A percentile compares a stretch with the other conserved stretches of the same genome.
Evolutionary conservation across 2,797 vertebrate genomes (phyloP).

Genomic region (Acanthopagrus latus): DNA sequence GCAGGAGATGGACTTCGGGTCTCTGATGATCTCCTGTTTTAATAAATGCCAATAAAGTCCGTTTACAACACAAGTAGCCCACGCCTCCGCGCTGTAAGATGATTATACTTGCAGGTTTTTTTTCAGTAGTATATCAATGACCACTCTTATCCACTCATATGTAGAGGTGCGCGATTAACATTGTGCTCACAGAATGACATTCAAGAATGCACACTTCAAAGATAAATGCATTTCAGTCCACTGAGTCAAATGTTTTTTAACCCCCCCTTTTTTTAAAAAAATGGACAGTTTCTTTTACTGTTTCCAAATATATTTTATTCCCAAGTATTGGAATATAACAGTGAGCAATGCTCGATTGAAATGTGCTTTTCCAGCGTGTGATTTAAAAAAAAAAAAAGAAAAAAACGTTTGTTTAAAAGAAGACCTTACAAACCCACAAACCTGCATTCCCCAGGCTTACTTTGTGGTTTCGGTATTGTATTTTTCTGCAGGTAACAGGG

Average conservation of each 20-base stretch:
- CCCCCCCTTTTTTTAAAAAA: neutral
- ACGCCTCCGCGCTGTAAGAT: neutral
- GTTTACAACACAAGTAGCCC: neutral
- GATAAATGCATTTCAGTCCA: neutral
- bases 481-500: conserved; percentile 1
- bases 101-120: conserved; percentile 9
- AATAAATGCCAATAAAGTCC: conserved; percentile 25
- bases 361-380: neutral
- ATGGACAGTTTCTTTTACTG: neutral
- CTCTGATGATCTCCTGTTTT: conserved; percentile 18
- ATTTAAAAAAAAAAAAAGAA: neutral
- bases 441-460: neutral
- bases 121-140: conserved; percentile 30
- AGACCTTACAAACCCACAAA: neutral
- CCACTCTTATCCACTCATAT: conserved; percentile 23
- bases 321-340: too few species aligned
- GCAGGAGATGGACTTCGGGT: conserved; percentile 13
- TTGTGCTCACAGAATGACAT: neutral
- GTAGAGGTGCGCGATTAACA: conserved; percentile 15
- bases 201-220: neutral
- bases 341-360: neutral
- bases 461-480: neutral
- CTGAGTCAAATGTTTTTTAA: neutral
- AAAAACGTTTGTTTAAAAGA: neutral
- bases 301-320: too few species aligned